phyloP scores from a whole-genome alignment of 2,888 invertebrate genomes.

The Ormyrus rosae region DNA sequence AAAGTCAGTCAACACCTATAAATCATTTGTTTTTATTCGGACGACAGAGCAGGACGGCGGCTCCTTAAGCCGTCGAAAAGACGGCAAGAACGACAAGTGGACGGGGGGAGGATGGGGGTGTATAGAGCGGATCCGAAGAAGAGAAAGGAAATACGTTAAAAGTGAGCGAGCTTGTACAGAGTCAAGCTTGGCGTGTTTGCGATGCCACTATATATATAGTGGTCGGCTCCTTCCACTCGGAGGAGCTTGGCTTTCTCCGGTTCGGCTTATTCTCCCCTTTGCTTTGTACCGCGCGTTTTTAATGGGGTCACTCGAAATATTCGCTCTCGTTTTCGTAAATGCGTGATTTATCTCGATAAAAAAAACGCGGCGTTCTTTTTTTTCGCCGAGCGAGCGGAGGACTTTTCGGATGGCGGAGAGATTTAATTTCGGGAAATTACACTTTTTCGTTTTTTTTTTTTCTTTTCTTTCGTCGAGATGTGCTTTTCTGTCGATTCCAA shows the following conservation, averaged over 20 bases:
- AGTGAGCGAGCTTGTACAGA: slow-evolving; percentile 19
- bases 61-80: slow-evolving; percentile 35
- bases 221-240: no score
- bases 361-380: no score
- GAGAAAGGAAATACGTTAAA: slow-evolving; percentile 52
- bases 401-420: no score
- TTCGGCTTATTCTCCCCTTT: slow-evolving; percentile 12
- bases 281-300: slow-evolving; percentile 3
- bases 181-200: slow-evolving; percentile 23
- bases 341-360: no score
- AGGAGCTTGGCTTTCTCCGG: slow-evolving; percentile 10
- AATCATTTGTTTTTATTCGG: slow-evolving; percentile 17
- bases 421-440: no score
- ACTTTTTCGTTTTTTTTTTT: no score
- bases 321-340: no score
- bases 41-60: not conserved
- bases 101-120: not conserved
- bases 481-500: no score
- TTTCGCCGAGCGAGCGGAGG: no score
- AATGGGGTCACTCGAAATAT: not conserved
- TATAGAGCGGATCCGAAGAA: not conserved
- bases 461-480: no score
- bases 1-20: not conserved
- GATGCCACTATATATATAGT: slow-evolving; percentile 28
- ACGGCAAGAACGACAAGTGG: slow-evolving; percentile 15